A percentile compares a stretch with the other conserved stretches of the same genome.
Conservation (phyloP, 2,113 vertebrate species). For the Machaerirhynchus nigripectus region DNA sequence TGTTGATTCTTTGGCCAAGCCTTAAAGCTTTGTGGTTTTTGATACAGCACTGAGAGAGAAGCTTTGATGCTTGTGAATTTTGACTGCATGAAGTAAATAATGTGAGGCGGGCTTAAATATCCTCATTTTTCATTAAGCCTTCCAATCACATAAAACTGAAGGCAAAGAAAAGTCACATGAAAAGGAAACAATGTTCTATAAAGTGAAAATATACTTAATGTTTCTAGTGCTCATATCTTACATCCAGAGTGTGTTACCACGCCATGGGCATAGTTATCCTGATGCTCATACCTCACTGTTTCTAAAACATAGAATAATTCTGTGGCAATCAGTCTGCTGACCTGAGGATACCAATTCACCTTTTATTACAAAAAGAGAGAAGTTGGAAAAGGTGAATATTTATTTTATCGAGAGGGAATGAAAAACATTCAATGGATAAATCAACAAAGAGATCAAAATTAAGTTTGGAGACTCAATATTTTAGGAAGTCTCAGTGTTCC, state of each 20-base stretch:
- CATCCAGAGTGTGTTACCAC: not conserved
- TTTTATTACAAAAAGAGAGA: not conserved
- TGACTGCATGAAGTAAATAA: conserved; percentile 26
- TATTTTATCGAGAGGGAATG: not conserved
- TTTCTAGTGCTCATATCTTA: not conserved
- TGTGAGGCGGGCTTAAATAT: not conserved
- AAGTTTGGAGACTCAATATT: not conserved
- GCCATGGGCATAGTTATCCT: not conserved
- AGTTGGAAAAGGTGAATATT: not conserved
- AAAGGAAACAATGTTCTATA: conserved; percentile 4
- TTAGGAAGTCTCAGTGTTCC: not conserved
- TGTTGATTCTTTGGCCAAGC: not conserved
- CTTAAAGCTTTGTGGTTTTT: conserved; percentile 42
- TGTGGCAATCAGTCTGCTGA: not conserved
- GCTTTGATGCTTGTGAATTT: conserved; percentile 45
- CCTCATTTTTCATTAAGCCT: conserved; percentile 23
- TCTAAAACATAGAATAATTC: conserved; percentile 16
- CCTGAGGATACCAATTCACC: not conserved
- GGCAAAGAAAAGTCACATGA: not conserved
- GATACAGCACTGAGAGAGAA: conserved; percentile 16
- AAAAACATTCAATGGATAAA: not conserved
- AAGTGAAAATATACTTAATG: not conserved
- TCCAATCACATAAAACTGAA: conserved; percentile 35
- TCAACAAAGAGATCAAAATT: not conserved
- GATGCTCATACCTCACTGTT: not conserved